Evolutionary conservation across 2,888 invertebrate species (phyloP), one percentile per base, ranked within the genome.

Genomic region (Cephonodes hylas): DNA sequence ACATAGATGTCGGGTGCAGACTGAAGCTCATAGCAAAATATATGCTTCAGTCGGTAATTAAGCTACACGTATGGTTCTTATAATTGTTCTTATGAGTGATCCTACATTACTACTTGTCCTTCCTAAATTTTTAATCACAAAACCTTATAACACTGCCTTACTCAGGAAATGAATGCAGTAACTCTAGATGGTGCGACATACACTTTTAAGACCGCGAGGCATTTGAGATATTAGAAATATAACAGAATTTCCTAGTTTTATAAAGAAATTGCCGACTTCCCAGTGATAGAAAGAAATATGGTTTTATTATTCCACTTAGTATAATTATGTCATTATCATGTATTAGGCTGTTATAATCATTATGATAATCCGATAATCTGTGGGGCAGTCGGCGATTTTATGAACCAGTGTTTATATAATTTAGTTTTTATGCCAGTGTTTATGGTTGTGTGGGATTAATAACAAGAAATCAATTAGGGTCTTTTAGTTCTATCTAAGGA

Each of bases 301-400:
- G 74, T 76, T 79, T 74, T 77, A 76, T 77, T 78, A 75, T 74
- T 72, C 74, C 73, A 76, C 80, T 77, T 75, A 66, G 71, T 72
- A 71, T 80, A 80, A 81, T 81, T 74, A 80, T 77, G 72, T 72
- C 69, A 80, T 82, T 83, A 79, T 64, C 80, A 76, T 75, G 65
- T 27, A 71, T 73, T 70, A 68, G 58, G 10, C 25, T 0, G 3
- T 3, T 20, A 46, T 58, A 42, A 58, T 15, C 22, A 27, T 42
- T 61, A 44, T 38, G 38, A 5, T 31, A 59, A 59, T 46, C 23
- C 34, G 13, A 31, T 42, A 15, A 45, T 59, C 6, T 46, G 45
- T 46, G n/a, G 38, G 38, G 5, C n/a, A 46, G 23, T 59, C 46
- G 6, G 10, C 44, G 7, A 46, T 27, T 59, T 59, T 22, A 15